A percentile compares a stretch with the other conserved stretches of the same genome.
Evolutionary conservation across 2,888 invertebrate species (phyloP).

Genomic region (Cantharis flavilabris): DNA sequence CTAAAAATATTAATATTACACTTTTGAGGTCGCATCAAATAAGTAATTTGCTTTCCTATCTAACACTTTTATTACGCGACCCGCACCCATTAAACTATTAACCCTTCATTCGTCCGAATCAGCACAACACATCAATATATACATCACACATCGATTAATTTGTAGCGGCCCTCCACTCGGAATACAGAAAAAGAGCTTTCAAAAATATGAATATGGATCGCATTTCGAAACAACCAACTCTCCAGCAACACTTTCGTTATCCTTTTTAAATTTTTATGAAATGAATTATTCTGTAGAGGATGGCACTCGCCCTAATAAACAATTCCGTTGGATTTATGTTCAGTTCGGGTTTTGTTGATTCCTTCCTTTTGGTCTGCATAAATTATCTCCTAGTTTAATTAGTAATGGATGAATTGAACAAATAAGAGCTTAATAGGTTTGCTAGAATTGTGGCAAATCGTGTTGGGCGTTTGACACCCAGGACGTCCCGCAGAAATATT

Average conservation of each 20-base stretch:
- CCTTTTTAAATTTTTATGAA: neutral
- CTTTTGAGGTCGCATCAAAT: neutral
- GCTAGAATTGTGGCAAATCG: neutral
- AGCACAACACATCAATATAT: neutral
- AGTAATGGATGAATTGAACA: neutral
- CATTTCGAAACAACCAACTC: neutral
- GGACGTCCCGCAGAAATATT: too few species aligned
- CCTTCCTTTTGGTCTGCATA: neutral
- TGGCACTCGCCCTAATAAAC: neutral
- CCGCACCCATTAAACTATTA: neutral
- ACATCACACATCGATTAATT: too few species aligned
- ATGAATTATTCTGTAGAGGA: neutral
- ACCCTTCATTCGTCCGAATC: neutral
- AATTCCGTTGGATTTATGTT: neutral
- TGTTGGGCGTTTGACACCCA: neutral
- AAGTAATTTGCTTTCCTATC: neutral
- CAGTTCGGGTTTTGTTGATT: neutral
- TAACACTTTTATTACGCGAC: neutral
- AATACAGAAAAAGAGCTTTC: neutral
- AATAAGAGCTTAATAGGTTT: neutral
- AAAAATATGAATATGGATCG: neutral
- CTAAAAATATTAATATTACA: slow-evolving; percentile 45
- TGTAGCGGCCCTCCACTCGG: too few species aligned
- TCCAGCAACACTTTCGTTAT: neutral
- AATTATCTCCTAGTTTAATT: neutral